Base-by-base conservation (phyloP, 2,113 vertebrate genomes). In the Agapornis roseicollis region DNA sequence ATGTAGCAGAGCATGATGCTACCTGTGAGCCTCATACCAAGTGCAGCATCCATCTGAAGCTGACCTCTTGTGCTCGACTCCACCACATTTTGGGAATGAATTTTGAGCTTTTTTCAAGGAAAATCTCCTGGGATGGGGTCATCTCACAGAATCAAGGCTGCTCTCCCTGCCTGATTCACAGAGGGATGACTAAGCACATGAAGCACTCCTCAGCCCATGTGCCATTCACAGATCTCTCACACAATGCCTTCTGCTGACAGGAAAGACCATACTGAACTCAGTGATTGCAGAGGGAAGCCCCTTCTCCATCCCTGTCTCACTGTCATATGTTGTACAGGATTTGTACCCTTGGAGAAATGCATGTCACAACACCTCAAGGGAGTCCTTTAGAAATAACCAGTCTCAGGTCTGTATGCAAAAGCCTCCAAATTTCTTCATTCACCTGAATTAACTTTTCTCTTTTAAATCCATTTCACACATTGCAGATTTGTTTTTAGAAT, bases 391-490 rank as follows among this genome's bases (percentile, higher is more conserved):
- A 52, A 44, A 58, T 74, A 39, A 53, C 11, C 28, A 35, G 27
- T 10, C 35, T 33, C 76, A 35, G n/a, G 4, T 52, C 58, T 41
- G 3, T 11, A 39, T 23, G 35, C 28, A 71, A 92, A 92, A 55
- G 10, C 46, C 47, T 88, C 52, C 46, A 29, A 66, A 37, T 3
- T 22, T 27, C 31, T 73, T 88, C 44, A 58, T 52, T 41, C 31
- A 49, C 61, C 7, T 20, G 39, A 93, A 86, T 41, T 1, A 42
- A 1, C 31, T 44, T 69, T 85, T 70, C 47, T 47, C 39, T 53
- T 93, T 93, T 56, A 61, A 96, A 68, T 33, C 22, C 27, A 5
- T 79, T 78, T 90, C 90, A 55, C 68, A 55, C 88, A 24, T 35
- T 18, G 68, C 68, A 84, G 79, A 17, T 58, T 44, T 33, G 46